Percentiles rank a stretch among this genome's conserved stretches.
Conservation (phyloP, 2,113 vertebrate genomes). For the Chroicocephalus ridibundus region DNA sequence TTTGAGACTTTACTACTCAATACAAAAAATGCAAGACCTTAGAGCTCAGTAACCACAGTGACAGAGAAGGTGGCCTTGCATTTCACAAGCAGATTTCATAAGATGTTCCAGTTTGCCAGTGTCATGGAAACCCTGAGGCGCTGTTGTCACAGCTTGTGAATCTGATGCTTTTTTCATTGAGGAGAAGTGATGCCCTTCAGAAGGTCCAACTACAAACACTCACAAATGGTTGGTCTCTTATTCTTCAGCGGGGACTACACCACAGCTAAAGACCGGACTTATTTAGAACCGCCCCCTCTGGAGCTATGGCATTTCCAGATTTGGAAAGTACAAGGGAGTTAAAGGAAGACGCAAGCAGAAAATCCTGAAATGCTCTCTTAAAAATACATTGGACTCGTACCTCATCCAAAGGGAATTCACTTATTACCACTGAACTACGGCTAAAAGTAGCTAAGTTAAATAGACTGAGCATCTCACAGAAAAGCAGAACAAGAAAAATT, state of each 20-base stretch:
- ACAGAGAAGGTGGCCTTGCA: not conserved
- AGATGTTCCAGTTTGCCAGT: not conserved
- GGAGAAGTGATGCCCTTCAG: not conserved
- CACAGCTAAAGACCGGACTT: not conserved
- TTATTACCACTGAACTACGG: not conserved
- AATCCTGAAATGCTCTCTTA: not conserved
- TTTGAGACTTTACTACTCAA: not conserved
- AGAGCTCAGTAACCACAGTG: not conserved
- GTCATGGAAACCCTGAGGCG: not conserved
- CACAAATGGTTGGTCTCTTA: not conserved
- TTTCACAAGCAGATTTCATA: not conserved
- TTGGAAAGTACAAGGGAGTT: not conserved
- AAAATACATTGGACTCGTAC: not conserved
- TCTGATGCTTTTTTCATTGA: not conserved
- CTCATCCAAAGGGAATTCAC: not conserved
- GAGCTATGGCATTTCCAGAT: not conserved
- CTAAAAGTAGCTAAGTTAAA: not conserved
- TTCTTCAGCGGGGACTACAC: not conserved
- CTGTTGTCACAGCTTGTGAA: not conserved
- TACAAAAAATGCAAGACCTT: not conserved
- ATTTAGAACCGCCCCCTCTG: not conserved
- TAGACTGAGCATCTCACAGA: not conserved
- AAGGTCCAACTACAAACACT: not conserved
- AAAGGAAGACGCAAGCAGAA: not conserved
- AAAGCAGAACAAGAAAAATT: not conserved